phyloP scores from a whole-genome alignment of 2,888 invertebrate species.

The Philonicus albiceps region DNA sequence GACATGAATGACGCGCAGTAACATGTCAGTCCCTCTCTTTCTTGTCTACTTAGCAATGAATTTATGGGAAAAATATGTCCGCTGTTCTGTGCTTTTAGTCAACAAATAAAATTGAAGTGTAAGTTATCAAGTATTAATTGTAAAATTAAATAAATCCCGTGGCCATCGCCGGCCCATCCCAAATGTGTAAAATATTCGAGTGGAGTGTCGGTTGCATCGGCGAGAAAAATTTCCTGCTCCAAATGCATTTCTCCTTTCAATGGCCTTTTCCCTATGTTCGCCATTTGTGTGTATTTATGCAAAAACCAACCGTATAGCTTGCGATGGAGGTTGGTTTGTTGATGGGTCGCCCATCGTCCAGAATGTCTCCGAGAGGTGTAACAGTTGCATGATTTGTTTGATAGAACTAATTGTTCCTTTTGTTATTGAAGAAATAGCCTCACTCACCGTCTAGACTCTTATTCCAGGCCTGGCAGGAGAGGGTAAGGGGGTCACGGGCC shows the following conservation, averaged over 20 bases:
- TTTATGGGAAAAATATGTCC: conserved; percentile 42
- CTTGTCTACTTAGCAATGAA: conserved; percentile 38
- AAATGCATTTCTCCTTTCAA: conserved; percentile 32
- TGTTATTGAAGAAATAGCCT: not conserved
- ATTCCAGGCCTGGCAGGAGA: not conserved
- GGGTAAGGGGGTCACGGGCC: not conserved
- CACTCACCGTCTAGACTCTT: not conserved
- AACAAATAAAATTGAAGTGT: conserved; percentile 41
- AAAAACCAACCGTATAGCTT: not conserved
- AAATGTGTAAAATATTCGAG: not conserved
- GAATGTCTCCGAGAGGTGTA: not conserved
- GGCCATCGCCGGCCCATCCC: not conserved
- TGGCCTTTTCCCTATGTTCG: conserved; percentile 37
- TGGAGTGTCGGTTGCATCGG: not conserved
- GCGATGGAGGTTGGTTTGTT: conserved; percentile 21
- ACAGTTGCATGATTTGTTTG: not conserved
- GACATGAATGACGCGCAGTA: conserved; percentile 29
- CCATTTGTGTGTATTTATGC: conserved; percentile 45
- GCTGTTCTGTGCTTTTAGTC: conserved; percentile 32
- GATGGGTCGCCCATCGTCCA: not conserved
- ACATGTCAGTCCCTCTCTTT: conserved; percentile 32
- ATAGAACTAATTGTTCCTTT: not conserved
- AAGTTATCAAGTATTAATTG: conserved; percentile 17
- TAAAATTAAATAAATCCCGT: not conserved
- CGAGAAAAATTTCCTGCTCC: conserved; percentile 2